Percentiles rank a stretch among this genome's conserved stretches.
Conservation (phyloP, 2,888 invertebrate genomes). For the Rosalia funebris region DNA sequence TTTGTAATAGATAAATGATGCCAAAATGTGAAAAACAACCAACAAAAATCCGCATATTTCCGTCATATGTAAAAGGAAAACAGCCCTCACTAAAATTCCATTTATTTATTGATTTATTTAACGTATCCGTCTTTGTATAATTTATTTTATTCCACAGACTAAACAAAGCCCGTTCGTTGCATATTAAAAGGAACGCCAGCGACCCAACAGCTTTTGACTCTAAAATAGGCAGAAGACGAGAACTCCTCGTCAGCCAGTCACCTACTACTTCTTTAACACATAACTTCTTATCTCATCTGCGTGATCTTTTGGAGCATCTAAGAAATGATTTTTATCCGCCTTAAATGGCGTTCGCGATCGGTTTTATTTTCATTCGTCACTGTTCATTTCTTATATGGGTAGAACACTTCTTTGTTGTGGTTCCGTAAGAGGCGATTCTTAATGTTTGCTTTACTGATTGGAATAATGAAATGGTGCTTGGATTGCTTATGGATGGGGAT, state of each 20-base stretch:
- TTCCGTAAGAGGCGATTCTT: background rate
- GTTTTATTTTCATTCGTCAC: slow-evolving; percentile 1
- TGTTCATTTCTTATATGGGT: background rate
- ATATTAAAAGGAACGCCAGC: slow-evolving; percentile 2
- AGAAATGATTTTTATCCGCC: slow-evolving; percentile 17
- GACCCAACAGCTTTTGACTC: slow-evolving; percentile 7
- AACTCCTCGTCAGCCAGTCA: slow-evolving; percentile 1
- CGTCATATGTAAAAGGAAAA: too few relatives aligned
- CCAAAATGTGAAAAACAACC: too few relatives aligned
- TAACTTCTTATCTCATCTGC: slow-evolving; percentile 25
- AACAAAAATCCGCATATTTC: too few relatives aligned
- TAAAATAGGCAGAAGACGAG: slow-evolving; percentile 23
- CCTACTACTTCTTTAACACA: slow-evolving; percentile 8
- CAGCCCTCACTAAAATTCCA: too few relatives aligned
- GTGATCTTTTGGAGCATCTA: slow-evolving; percentile 22
- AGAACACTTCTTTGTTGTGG: slow-evolving; percentile 1
- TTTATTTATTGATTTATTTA: too few relatives aligned
- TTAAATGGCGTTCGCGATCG: slow-evolving; percentile 9
- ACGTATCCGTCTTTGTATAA: too few relatives aligned
- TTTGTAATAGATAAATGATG: too few relatives aligned
- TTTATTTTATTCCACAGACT: background rate
- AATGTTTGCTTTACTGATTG: background rate
- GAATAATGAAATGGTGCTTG: too few relatives aligned
- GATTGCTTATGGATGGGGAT: too few relatives aligned
- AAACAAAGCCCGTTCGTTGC: slow-evolving; percentile 1